Percentiles rank a stretch among this genome's conserved stretches.
phyloP scores from a whole-genome alignment of 2,797 vertebrate species.

The Trachurus trachurus region DNA sequence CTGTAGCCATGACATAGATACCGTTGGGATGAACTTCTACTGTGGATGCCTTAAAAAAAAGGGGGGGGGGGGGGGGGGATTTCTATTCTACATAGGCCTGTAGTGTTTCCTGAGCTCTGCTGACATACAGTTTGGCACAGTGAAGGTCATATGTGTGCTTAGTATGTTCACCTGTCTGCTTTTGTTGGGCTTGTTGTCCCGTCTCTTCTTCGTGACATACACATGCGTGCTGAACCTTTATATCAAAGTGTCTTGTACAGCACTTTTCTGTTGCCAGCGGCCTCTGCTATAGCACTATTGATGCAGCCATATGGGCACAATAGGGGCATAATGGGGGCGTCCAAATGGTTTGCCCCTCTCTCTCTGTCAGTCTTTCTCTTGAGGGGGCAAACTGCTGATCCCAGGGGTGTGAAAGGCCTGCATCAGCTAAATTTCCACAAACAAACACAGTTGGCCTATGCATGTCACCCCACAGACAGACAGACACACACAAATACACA shows the following conservation, averaged over 20 bases:
- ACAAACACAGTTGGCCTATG: conserved; percentile 67
- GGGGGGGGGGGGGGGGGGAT: too few species aligned
- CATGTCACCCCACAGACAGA: conserved; percentile 31
- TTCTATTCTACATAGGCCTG: conserved; percentile 7
- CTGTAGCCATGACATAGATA: conserved; percentile 31
- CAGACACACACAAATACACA: conserved; percentile 6
- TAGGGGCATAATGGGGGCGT: conserved; percentile 73
- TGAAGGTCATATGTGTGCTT: conserved; percentile 20
- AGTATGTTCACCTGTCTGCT: conserved; percentile 16
- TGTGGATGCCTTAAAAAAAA: neutral
- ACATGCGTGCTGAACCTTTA: conserved; percentile 67
- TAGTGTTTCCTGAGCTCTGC: conserved; percentile 22
- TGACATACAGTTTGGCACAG: conserved; percentile 18
- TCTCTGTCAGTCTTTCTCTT: conserved; percentile 67
- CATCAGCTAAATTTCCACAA: conserved; percentile 79
- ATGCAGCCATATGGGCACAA: conserved; percentile 76
- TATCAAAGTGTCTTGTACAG: conserved; percentile 79
- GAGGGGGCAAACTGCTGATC: conserved; percentile 85
- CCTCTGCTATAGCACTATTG: conserved; percentile 70
- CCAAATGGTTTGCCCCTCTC: conserved; percentile 63
- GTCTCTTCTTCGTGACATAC: conserved; percentile 49
- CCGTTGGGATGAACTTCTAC: conserved; percentile 8
- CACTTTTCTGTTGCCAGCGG: conserved; percentile 76
- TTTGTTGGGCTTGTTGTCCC: conserved; percentile 53
- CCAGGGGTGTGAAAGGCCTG: conserved; percentile 75